Base-by-base conservation (phyloP, 2,888 invertebrate genomes). In the Heteropelma amictum region DNA sequence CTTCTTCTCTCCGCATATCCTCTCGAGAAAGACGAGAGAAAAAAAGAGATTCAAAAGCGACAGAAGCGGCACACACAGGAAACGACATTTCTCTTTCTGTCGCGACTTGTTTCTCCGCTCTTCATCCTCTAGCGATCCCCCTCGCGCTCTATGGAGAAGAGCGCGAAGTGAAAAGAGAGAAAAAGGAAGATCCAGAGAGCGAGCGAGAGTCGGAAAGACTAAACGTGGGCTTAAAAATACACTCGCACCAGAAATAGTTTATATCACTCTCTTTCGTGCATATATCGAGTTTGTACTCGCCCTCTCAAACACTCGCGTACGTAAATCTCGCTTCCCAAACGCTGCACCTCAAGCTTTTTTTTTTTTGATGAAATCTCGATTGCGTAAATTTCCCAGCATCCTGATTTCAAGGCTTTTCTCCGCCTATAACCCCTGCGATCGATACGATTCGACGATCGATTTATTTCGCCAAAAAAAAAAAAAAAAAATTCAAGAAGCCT, bases 191-290 rank as follows among this genome's bases (percentile, higher is more conserved):
- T 28, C 28, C 49, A 68, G 30, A 38, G 12, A 23, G 42, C 23
- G 45, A 23, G 54, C 42, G 21, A 51, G 19, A n/a, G 70, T 49
- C 60, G 26, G 77, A 61, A 73, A 79, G 77, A 79, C 82, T 80
- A 83, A 82, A 84, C 79, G 80, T 64, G 80, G 77, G 79, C 84
- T 72, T 85, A 84, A 86, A 87, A 87, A 87, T 87, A 86, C 81
- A 81, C 80, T 58, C 69, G n/a, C 80, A 68, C 78, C 81, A 77
- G 76, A 86, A 83, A 83, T 82, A 83, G 83, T 81, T 67, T 64
- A 69, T 67, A 61, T 54, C 47, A 56, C 68, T 67, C 28, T 49
- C 30, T 21, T 42, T 23, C 45, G 17, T 40, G 8, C 10, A 42
- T 23, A 45, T 53, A 35, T 56, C 17, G 33, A 35, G 23, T 33